phyloP scores from a whole-genome alignment of 2,113 vertebrate species.

The Antechinus stuartii region DNA sequence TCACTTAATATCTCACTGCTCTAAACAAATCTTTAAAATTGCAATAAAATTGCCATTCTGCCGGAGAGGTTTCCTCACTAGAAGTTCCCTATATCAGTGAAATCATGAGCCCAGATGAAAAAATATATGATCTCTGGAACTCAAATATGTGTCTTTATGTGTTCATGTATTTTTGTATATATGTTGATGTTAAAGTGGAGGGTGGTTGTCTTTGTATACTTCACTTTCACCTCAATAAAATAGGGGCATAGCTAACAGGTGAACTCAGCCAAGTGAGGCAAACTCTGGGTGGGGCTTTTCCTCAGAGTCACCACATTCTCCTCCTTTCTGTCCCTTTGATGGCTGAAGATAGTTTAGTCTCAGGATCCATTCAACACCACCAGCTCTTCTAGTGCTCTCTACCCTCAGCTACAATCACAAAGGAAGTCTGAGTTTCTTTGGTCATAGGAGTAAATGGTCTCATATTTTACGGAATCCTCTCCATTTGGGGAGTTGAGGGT shows the following conservation, averaged over 20 bases:
- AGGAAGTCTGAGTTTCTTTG: not conserved
- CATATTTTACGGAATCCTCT: not conserved
- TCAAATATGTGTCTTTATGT: not conserved
- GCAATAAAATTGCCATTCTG: not conserved
- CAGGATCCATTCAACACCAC: not conserved
- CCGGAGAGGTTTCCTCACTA: not conserved
- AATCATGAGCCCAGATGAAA: not conserved
- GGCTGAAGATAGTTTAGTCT: not conserved
- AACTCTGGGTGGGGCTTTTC: not conserved
- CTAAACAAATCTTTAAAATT: not conserved
- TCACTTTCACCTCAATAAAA: not conserved
- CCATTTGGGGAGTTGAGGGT: not conserved
- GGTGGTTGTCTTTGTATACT: not conserved
- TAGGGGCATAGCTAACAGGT: not conserved
- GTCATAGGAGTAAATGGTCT: not conserved
- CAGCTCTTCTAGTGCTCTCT: not conserved
- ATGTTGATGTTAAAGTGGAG: not conserved
- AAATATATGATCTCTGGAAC: not conserved
- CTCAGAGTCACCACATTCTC: not conserved
- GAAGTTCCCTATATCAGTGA: not conserved
- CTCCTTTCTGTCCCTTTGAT: not conserved
- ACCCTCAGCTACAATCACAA: not conserved
- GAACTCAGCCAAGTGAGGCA: not conserved
- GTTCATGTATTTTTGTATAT: not conserved
- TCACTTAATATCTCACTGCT: not conserved